Evolutionary conservation across 1,140 invertebrate genomes (phyloP).

Genomic region (Zeugodacus cucurbitae): DNA sequence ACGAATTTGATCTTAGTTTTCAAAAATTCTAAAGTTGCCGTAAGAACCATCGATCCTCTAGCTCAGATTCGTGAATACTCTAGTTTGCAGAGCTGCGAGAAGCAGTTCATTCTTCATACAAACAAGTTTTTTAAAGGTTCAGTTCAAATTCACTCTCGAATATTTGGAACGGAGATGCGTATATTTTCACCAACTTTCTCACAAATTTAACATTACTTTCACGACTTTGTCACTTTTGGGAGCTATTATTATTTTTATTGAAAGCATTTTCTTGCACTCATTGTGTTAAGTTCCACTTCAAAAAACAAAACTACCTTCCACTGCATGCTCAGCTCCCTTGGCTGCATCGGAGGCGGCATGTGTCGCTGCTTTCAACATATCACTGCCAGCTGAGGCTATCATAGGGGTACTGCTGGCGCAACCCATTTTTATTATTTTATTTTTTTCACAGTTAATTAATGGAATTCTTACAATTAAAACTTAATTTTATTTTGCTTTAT

Average conservation of each 20-base stretch:
- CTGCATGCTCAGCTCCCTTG: slow-evolving; percentile 57
- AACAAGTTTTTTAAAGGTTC: too few species aligned
- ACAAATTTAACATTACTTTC: not conserved
- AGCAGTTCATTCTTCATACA: too few species aligned
- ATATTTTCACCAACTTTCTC: too few species aligned
- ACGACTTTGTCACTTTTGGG: not conserved
- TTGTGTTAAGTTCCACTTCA: not conserved
- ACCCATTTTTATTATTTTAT: slow-evolving; percentile 55
- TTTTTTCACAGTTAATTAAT: not conserved
- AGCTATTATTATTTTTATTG: not conserved
- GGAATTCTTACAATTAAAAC: not conserved
- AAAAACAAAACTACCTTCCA: slow-evolving; percentile 52
- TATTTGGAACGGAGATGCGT: too few species aligned
- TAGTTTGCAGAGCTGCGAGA: too few species aligned
- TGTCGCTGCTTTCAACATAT: slow-evolving; percentile 63
- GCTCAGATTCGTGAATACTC: too few species aligned
- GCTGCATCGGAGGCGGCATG: slow-evolving; percentile 58
- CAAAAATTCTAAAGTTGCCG: too few species aligned
- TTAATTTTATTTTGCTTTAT: not conserved
- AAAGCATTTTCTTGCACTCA: not conserved
- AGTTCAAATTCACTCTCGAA: too few species aligned
- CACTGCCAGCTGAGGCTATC: slow-evolving; percentile 62
- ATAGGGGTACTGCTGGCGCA: slow-evolving; percentile 64
- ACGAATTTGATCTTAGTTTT: too few species aligned
- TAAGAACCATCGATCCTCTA: too few species aligned